A percentile compares a stretch with the other conserved stretches of the same genome.
phyloP scores from a whole-genome alignment of 2,797 vertebrate species.

The Peromyscus aztecus region DNA sequence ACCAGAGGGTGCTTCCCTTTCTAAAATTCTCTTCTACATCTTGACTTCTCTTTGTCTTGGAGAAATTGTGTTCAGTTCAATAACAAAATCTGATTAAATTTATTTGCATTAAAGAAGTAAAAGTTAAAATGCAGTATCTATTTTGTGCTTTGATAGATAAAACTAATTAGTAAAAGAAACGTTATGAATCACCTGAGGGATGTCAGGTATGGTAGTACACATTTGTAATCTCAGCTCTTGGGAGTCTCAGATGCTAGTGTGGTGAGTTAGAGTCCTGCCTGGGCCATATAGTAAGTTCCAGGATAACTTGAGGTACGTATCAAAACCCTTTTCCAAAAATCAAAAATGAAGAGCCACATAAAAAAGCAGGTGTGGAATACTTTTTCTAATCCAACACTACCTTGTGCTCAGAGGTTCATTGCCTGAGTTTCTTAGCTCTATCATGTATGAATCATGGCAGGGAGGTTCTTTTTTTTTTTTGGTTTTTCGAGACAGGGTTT shows the following conservation, averaged over 20 bases:
- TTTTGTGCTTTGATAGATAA: not conserved
- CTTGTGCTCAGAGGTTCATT: not conserved
- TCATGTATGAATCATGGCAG: not conserved
- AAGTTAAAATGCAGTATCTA: slow-evolving; percentile 16
- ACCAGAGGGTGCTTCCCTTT: not conserved
- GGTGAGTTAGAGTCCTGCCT: too few relatives aligned
- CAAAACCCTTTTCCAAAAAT: not conserved
- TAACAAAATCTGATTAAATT: not conserved
- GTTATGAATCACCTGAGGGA: not conserved
- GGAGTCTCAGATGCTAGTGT: too few relatives aligned
- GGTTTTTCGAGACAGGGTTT: too few relatives aligned
- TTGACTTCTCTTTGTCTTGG: not conserved
- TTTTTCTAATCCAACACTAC: not conserved
- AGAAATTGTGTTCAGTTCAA: not conserved
- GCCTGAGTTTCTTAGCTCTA: not conserved
- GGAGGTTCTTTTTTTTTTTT: too few relatives aligned
- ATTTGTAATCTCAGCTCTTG: not conserved
- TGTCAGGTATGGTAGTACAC: not conserved
- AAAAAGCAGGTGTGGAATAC: not conserved
- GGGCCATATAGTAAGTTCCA: not conserved
- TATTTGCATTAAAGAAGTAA: slow-evolving; percentile 20
- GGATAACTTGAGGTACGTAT: not conserved
- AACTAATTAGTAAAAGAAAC: not conserved
- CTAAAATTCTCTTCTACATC: not conserved
- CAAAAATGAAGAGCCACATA: not conserved